Evolutionary conservation across 2,797 vertebrate genomes (phyloP), one percentile per base, ranked within the genome.

Genomic region (Sebastes hubbsi): DNA sequence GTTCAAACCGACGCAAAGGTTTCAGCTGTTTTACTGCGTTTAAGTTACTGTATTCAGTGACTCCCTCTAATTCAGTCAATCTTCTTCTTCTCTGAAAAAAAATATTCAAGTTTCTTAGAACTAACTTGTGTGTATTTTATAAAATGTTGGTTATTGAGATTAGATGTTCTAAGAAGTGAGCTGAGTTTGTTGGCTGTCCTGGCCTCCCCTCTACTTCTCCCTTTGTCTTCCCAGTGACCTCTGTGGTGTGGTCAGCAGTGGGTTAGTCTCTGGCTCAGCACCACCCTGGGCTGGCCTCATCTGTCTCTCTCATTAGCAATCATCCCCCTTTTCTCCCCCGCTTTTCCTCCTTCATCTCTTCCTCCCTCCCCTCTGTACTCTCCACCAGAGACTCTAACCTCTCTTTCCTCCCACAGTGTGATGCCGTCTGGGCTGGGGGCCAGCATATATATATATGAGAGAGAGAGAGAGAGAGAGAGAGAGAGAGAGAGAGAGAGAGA

Each of bases 301-400:
- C 89, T 75, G 86, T 92, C 90, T 91, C 88, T 82, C 88, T 93
- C 90, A 93, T 93, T 93, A 89, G 81, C 85, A 71, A 46, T 82
- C 87, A 16, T 55, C 72, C 58, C 54, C 22, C 42, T 59, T n/a
- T 66, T 66, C 66, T 76, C 61, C 14, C 42, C 54, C 30, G 64
- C 34, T n/a, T 62, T 71, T 34, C 79, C 75, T 74, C 79, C 82
- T 80, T 75, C 74, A 69, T 83, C 76, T 84, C 27, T 59, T 70
- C 82, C 83, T 77, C 64, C 49, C 75, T 79, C 84, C 60, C 73
- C 72, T 84, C 70, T 71, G 49, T 84, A 65, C 75, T 46, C 71
- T 60, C 78, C 86, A 88, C 82, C n/a, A 61, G 80, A 89, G 86
- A 83, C 24, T 72, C 73, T 83, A 86, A 88, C 90, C 87, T 88